phyloP scores from a whole-genome alignment of 2,888 invertebrate species.

The Thymelicus lineola region DNA sequence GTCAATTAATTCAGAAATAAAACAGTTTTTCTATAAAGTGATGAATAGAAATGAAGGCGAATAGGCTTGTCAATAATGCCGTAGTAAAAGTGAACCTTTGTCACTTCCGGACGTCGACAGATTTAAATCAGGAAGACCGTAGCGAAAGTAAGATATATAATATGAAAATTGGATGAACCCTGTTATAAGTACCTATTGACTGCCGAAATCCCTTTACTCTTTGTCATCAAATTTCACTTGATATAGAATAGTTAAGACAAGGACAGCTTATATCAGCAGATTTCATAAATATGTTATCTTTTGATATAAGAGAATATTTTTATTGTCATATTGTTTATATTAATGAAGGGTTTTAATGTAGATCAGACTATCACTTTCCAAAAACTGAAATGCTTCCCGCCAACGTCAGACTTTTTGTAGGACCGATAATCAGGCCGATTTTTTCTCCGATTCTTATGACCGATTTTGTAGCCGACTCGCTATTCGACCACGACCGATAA shows the following conservation, averaged over 20 bases:
- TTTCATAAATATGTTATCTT: too few relatives aligned
- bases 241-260: background rate
- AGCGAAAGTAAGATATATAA: constrained; percentile 24
- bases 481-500: too few relatives aligned
- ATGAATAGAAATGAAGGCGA: constrained; percentile 25
- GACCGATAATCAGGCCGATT: too few relatives aligned
- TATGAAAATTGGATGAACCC: constrained; percentile 27
- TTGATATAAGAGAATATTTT: too few relatives aligned
- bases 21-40: background rate
- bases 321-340: too few relatives aligned
- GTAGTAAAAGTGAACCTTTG: constrained; percentile 24
- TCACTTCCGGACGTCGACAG: constrained; percentile 24
- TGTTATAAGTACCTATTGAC: constrained; percentile 4
- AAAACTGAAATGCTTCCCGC: too few relatives aligned
- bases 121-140: constrained; percentile 27
- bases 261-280: background rate
- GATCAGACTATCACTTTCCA: too few relatives aligned
- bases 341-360: too few relatives aligned
- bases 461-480: too few relatives aligned
- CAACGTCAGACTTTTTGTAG: too few relatives aligned
- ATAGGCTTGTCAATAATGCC: constrained; percentile 21
- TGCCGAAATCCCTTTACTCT: background rate
- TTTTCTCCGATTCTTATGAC: too few relatives aligned
- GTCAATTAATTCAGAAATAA: too few relatives aligned
- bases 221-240: background rate